Conservation (phyloP, 2,888 invertebrate species). For the Hecatera dysodea region DNA sequence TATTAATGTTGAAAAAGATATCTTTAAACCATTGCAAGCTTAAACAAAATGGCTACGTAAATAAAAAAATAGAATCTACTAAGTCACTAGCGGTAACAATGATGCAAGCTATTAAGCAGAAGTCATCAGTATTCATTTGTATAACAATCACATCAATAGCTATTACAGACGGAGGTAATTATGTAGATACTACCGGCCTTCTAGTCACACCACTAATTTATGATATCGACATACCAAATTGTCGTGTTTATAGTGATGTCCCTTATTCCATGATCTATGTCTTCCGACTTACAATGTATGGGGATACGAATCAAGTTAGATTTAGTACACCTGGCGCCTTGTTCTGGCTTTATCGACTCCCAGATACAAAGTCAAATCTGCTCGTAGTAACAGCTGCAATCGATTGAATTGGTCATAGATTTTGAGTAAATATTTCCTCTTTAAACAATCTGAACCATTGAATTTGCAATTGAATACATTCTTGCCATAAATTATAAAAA, state of each 20-base stretch:
- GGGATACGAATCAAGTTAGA: constrained; percentile 27
- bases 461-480: neutral
- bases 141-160: constrained; percentile 39
- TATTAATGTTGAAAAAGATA: neutral
- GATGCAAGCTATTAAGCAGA: constrained; percentile 1
- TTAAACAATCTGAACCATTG: too few relatives aligned
- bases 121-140: constrained; percentile 22
- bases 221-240: constrained; percentile 52
- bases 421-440: neutral
- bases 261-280: constrained; percentile 51
- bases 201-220: constrained; percentile 53
- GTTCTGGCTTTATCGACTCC: neutral
- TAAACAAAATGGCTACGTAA: neutral
- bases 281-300: constrained; percentile 49
- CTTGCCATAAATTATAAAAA: neutral
- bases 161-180: constrained; percentile 29
- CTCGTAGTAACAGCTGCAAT: neutral
- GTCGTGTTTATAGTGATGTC: constrained; percentile 48
- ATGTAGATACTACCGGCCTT: constrained; percentile 43
- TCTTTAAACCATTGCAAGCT: neutral
- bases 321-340: constrained; percentile 21
- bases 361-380: neutral
- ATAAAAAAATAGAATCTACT: too few relatives aligned
- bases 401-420: neutral
- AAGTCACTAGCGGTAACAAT: neutral